A percentile compares a stretch with the other conserved stretches of the same genome.
These are phyloP conservation scores for Sebastes baramenuke DNA, from an alignment of 2,797 vertebrate genomes.

Conservation along the genomic window DNA sequence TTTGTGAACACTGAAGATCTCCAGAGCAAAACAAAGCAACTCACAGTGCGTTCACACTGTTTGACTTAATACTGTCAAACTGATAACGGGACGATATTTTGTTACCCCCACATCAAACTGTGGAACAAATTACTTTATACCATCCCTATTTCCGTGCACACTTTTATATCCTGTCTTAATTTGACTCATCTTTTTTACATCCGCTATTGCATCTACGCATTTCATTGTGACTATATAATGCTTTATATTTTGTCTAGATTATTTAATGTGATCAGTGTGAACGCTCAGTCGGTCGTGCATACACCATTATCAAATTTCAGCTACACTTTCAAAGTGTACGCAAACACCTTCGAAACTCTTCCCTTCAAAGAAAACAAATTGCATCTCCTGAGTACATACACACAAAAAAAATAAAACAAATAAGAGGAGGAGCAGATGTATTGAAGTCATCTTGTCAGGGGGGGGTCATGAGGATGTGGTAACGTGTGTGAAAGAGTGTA, in stretches of 20 bases:
- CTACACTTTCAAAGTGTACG: not conserved
- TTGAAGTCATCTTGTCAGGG: slow-evolving; percentile 45
- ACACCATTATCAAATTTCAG: not conserved
- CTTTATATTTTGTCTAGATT: not conserved
- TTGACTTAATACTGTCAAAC: not conserved
- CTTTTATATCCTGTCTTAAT: not conserved
- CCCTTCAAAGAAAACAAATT: not conserved
- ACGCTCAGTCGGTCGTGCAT: not conserved
- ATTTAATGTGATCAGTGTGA: not conserved
- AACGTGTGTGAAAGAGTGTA: slow-evolving; percentile 33
- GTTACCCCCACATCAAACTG: not conserved
- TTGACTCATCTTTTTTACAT: not conserved
- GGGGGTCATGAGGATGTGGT: slow-evolving; percentile 61
- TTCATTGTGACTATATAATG: not conserved
- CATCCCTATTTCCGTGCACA: too few species aligned
- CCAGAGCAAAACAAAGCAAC: not conserved
- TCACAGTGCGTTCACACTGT: not conserved
- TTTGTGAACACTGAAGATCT: not conserved
- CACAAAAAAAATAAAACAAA: not conserved
- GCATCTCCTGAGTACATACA: not conserved
- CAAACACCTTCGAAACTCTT: not conserved
- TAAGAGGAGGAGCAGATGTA: not conserved
- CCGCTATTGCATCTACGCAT: not conserved
- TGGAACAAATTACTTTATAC: not conserved
- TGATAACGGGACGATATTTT: not conserved